A percentile compares a stretch with the other conserved stretches of the same genome.
Evolutionary conservation across 2,113 vertebrate genomes (phyloP).

Genomic region (Sander lucioperca): DNA sequence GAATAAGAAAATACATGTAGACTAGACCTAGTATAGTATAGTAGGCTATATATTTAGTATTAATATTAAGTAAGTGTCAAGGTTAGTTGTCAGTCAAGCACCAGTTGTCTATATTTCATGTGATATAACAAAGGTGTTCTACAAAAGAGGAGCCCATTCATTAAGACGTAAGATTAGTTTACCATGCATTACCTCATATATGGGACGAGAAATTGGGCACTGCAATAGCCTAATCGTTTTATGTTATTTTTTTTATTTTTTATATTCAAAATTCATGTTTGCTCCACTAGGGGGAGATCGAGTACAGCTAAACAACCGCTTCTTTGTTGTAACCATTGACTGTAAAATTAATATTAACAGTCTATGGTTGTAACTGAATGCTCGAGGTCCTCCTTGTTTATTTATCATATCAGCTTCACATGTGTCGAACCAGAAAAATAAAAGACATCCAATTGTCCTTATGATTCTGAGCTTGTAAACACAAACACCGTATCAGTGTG

Average conservation of each 20-base stretch:
- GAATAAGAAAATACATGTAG: not conserved
- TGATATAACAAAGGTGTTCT: not conserved
- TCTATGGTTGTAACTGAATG: constrained; percentile 40
- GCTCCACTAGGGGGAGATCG: constrained; percentile 47
- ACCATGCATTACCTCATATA: not conserved
- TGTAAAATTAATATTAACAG: too few species aligned
- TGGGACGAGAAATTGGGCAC: not conserved
- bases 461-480: not conserved
- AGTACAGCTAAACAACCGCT: not conserved
- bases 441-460: constrained; percentile 1
- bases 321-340: constrained; percentile 56
- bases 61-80: not conserved
- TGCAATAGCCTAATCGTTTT: not conserved
- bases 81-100: not conserved
- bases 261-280: accelerated
- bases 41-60: not conserved
- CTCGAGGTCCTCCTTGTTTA: constrained; percentile 39
- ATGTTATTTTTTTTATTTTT: too few species aligned
- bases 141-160: not conserved
- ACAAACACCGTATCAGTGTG: not conserved
- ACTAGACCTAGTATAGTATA: too few species aligned
- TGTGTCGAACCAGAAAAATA: constrained; percentile 54
- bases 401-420: constrained; percentile 63
- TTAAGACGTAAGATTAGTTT: not conserved
- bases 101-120: not conserved